Evolutionary conservation across 2,888 invertebrate genomes (phyloP).

Genomic region (Patella pellucida): DNA sequence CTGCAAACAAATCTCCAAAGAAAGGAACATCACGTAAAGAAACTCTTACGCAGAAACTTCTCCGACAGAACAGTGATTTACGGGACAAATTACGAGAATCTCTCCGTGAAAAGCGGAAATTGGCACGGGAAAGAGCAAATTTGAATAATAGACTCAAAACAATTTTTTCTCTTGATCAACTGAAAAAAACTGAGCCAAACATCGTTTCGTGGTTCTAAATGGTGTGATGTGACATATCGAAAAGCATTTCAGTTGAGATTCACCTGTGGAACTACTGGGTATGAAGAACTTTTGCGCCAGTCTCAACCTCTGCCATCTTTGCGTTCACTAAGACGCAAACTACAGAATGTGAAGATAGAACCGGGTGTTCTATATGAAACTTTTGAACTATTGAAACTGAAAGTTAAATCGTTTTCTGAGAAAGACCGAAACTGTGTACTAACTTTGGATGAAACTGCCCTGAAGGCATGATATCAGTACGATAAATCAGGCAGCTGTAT

Average conservation of each 20-base stretch:
- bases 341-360: background rate
- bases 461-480: background rate
- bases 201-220: background rate
- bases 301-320: background rate
- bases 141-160: background rate
- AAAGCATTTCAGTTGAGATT: background rate
- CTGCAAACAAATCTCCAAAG: too few relatives aligned
- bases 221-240: background rate
- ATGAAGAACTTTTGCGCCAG: background rate
- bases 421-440: background rate
- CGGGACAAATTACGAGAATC: background rate
- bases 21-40: too few relatives aligned
- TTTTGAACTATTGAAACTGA: background rate
- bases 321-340: background rate
- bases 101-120: background rate
- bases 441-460: background rate
- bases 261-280: background rate
- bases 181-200: background rate
- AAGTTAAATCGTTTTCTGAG: background rate
- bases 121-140: background rate
- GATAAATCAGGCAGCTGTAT: background rate
- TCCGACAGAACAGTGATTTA: background rate
- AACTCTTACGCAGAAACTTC: too few relatives aligned
- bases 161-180: slow-evolving; percentile 3
- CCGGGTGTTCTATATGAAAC: background rate